Conservation (phyloP, 2,888 invertebrate genomes). For the Mesochorus sp. region DNA sequence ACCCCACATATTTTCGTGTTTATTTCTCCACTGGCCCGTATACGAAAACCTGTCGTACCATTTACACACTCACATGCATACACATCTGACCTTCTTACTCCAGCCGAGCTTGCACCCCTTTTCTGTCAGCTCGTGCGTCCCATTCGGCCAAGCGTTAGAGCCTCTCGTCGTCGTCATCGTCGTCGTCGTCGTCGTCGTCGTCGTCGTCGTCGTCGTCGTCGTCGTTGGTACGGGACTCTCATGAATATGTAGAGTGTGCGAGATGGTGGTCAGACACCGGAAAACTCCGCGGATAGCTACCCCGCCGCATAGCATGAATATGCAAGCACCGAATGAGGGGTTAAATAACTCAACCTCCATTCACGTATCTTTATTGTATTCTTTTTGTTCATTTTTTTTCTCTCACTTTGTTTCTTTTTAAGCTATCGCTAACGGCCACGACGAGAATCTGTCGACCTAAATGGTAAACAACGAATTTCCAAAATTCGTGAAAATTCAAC, state of each 20-base stretch:
- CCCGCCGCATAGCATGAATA: conserved; percentile 71
- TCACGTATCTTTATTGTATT: conserved; percentile 46
- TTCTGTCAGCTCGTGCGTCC: conserved; percentile 33
- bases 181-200: not conserved
- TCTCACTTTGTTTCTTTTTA: not conserved
- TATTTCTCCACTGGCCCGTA: conserved; percentile 46
- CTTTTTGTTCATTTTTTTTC: conserved; percentile 16
- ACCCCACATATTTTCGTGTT: conserved; percentile 35
- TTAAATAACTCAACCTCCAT: conserved; percentile 67
- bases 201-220: conserved; percentile 5
- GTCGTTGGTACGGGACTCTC: conserved; percentile 59
- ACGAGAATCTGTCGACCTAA: no score
- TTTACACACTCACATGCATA: not conserved
- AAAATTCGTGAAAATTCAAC: no score
- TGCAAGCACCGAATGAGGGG: conserved; percentile 72
- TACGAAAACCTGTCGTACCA: conserved; percentile 16
- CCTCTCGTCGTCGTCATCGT: not conserved
- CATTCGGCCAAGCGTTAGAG: conserved; percentile 28
- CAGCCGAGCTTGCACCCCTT: conserved; percentile 18
- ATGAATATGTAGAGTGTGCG: conserved; percentile 75
- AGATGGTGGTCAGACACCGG: conserved; percentile 77
- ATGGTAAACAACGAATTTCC: no score
- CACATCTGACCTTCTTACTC: not conserved
- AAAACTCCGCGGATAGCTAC: conserved; percentile 71
- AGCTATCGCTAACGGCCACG: no score